phyloP scores from a whole-genome alignment of 1,140 invertebrate species.

The Laupala kohalensis region DNA sequence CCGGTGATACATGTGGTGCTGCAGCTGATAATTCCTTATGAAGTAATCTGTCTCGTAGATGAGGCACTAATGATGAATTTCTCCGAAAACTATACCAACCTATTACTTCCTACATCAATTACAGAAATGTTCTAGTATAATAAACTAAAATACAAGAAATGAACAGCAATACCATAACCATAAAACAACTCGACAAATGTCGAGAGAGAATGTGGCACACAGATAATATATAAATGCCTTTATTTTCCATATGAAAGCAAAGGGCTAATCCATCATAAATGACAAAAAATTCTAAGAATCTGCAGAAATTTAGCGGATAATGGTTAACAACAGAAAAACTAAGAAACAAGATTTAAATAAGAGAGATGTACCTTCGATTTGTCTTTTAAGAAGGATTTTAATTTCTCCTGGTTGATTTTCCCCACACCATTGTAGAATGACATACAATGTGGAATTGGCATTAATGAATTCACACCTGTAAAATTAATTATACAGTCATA shows the following conservation, averaged over 20 bases:
- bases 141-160: conserved; percentile 10
- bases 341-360: too few species aligned
- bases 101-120: conserved; percentile 39
- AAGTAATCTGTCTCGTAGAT: conserved; percentile 39
- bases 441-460: conserved; percentile 36
- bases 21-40: conserved; percentile 40
- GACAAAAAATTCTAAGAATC: neutral
- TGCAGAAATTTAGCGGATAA: too few species aligned
- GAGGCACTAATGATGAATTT: conserved; percentile 32
- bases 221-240: neutral
- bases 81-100: conserved; percentile 48
- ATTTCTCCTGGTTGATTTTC: conserved; percentile 34
- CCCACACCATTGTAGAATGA: conserved; percentile 39
- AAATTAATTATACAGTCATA: neutral
- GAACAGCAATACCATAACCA: too few species aligned
- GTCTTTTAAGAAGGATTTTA: conserved; percentile 34
- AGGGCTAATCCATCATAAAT: too few species aligned
- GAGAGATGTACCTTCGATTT: conserved; percentile 25
- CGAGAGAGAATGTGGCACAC: neutral
- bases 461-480: conserved; percentile 37
- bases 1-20: conserved; percentile 26
- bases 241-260: too few species aligned
- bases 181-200: neutral
- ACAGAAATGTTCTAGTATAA: too few species aligned
- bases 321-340: too few species aligned